A percentile compares a stretch with the other conserved stretches of the same genome.
Evolutionary conservation across 2,113 vertebrate genomes (phyloP).

Genomic region (Proteles cristata): DNA sequence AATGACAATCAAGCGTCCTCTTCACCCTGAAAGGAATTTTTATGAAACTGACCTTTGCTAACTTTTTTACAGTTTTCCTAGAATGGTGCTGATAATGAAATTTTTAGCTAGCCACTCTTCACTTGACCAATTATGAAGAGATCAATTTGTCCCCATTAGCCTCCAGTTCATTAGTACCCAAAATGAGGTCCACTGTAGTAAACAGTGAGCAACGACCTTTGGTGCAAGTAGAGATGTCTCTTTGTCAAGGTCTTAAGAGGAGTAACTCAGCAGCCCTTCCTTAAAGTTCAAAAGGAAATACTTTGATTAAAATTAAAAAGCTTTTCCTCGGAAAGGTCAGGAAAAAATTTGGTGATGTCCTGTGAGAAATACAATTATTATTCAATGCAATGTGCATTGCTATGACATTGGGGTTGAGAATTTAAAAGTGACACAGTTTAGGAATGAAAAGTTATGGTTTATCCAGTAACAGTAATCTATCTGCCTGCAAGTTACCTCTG

Average conservation of each 20-base stretch:
- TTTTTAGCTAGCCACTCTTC: constrained; percentile 78
- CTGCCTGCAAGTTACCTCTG: constrained; percentile 64
- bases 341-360: not conserved
- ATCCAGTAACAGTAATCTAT: constrained; percentile 50
- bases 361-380: constrained; percentile 35
- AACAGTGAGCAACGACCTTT: constrained; percentile 43
- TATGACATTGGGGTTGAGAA: constrained; percentile 17
- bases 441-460: constrained; percentile 60
- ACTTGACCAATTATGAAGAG: constrained; percentile 81
- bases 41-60: constrained; percentile 73
- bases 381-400: not conserved
- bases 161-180: constrained; percentile 77
- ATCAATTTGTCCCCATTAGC: constrained; percentile 82
- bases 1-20: constrained; percentile 72
- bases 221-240: constrained; percentile 25
- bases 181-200: constrained; percentile 57
- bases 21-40: constrained; percentile 58
- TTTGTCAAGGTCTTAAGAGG: constrained; percentile 72
- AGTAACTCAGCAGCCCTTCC: constrained; percentile 76
- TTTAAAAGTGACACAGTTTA: constrained; percentile 46
- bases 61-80: constrained; percentile 70
- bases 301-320: constrained; percentile 82
- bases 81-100: constrained; percentile 75
- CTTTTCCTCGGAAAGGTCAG: constrained; percentile 68
- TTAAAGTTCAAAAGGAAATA: constrained; percentile 82